Evolutionary conservation across 2,797 vertebrate genomes (phyloP), one percentile per base, ranked within the genome.

Genomic region (Sphaeramia orbicularis): DNA sequence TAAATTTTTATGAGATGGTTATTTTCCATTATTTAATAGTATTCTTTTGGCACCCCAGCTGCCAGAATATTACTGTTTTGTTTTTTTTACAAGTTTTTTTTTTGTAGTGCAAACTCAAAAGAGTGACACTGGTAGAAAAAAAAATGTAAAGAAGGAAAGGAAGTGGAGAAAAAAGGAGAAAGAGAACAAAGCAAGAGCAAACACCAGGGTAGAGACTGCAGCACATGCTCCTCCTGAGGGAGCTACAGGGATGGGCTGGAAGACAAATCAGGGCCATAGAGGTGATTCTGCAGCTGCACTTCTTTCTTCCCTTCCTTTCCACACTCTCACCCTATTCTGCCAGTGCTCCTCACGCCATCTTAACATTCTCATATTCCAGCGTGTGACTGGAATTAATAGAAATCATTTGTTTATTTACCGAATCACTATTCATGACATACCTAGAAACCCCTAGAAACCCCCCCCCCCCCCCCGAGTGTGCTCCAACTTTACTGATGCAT

Each of bases 231-330:
- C 76, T 91, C 83, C 85, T 73, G 62, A 72, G 91, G 80, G 83
- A 86, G 59, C 68, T 63, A 4, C 75, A 41, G 79, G 65, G 84
- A 87, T 61, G 77, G 71, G 65, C 27, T 80, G 68, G 78, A 82
- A 85, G 86, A 92, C 81, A 86, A 86, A 89, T 87, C 83, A 84
- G 84, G 83, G 81, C 86, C 88, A 85, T 71, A 44, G 80, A 87
- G 88, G 85, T 86, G 86, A 88, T 82, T 71, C 65, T 78, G 85
- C 84, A 83, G 86, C 83, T 83, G 79, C 79, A 79, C 78, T 68
- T 51, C 73, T 66, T 66, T 45, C 73, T 66, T 78, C 61, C 48
- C 56, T 58, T 27, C 24, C 6, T 24, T 27, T 41, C 38, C 2
- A 13, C 2, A 13, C 38, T 5, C 38, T n/a, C 30, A n/a, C 16